Percentiles rank a stretch among this genome's conserved stretches.
phyloP scores from a whole-genome alignment of 2,797 vertebrate species.

The Corythornis leucogaster region DNA sequence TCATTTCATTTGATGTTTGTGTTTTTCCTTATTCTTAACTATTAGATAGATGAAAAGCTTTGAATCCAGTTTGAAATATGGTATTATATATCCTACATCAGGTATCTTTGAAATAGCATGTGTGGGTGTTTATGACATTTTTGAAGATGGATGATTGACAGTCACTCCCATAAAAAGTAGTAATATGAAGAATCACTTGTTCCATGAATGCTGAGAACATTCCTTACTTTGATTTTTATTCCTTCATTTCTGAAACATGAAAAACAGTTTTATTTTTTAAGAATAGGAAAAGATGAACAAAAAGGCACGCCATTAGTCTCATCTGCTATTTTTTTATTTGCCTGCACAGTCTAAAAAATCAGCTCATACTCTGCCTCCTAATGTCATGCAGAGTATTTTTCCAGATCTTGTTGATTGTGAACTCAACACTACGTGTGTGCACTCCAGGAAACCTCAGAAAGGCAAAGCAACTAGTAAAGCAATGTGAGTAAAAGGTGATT shows the following conservation, averaged over 20 bases:
- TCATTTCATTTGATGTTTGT: conserved; percentile 65
- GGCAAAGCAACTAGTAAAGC: background rate
- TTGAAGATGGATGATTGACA: conserved; percentile 59
- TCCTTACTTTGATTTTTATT: conserved; percentile 9
- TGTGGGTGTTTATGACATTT: conserved; percentile 65
- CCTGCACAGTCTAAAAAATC: background rate
- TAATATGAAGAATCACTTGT: conserved; percentile 47
- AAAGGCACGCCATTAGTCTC: background rate
- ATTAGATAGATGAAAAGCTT: conserved; percentile 37
- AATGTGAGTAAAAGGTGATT: background rate
- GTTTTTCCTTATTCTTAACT: conserved; percentile 69
- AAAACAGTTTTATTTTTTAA: conserved; percentile 37
- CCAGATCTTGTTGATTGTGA: background rate
- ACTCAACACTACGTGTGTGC: background rate
- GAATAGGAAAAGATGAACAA: conserved; percentile 18
- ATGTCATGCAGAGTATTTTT: background rate
- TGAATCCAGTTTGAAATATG: conserved; percentile 39
- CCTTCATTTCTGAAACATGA: background rate
- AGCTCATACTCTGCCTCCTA: background rate
- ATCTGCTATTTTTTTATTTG: background rate
- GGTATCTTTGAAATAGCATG: conserved; percentile 62
- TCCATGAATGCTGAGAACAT: conserved; percentile 38
- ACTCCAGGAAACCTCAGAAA: background rate
- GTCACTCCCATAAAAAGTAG: conserved; percentile 56
- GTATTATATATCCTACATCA: conserved; percentile 48